Evolutionary conservation across 2,113 vertebrate genomes (phyloP).

Genomic region (Otus sunia): DNA sequence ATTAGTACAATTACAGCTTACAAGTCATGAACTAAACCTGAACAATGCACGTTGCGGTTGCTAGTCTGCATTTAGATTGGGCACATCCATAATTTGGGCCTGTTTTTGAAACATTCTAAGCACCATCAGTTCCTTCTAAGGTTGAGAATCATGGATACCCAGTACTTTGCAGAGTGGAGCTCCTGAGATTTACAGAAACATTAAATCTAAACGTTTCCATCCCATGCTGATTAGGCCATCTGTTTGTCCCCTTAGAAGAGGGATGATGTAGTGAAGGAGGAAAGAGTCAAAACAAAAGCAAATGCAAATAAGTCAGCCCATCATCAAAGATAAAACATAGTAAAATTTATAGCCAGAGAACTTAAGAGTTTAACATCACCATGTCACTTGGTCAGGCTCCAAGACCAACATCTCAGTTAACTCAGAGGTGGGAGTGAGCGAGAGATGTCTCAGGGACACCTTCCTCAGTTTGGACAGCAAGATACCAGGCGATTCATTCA

Average conservation of each 20-base stretch:
- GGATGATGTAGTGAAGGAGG: not conserved
- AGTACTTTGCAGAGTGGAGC: not conserved
- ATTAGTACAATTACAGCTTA: slow-evolving; percentile 32
- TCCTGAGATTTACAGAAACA: not conserved
- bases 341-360: not conserved
- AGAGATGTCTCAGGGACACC: not conserved
- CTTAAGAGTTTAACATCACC: not conserved
- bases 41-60: not conserved
- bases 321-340: not conserved
- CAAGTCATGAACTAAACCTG: not conserved
- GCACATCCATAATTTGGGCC: not conserved
- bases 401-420: not conserved
- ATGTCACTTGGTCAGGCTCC: not conserved
- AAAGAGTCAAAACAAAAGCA: not conserved
- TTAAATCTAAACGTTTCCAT: not conserved
- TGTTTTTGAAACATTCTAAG: not conserved
- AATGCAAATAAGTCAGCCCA: not conserved
- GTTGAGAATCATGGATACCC: not conserved
- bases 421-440: not conserved
- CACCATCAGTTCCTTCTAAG: not conserved
- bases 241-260: not conserved
- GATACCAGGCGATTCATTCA: not conserved
- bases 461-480: not conserved
- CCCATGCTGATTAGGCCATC: not conserved
- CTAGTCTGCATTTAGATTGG: slow-evolving; percentile 11